These are phyloP conservation scores for Prionailurus viverrinus DNA, from an alignment of 2,113 vertebrate species.

Conservation along the genomic window DNA sequence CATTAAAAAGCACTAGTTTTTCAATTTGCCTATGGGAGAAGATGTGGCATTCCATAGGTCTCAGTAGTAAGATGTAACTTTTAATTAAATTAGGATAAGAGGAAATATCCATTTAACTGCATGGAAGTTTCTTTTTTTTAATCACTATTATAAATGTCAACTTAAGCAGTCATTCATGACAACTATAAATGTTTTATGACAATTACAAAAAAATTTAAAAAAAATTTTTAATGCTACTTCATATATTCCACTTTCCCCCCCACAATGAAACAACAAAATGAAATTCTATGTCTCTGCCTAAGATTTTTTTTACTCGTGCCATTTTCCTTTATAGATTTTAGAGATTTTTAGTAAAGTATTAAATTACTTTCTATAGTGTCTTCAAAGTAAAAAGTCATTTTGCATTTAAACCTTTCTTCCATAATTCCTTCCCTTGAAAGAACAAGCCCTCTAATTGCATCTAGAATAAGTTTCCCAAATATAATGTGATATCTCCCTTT, in stretches of 20 bases:
- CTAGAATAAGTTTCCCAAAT: background rate
- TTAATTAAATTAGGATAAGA: slow-evolving; percentile 73
- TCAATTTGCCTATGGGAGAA: slow-evolving; percentile 72
- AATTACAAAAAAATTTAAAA: background rate
- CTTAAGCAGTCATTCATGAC: slow-evolving; percentile 62
- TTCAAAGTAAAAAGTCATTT: slow-evolving; percentile 27
- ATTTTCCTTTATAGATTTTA: slow-evolving; percentile 17
- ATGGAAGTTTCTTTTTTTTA: background rate
- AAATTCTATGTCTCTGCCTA: background rate
- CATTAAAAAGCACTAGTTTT: background rate
- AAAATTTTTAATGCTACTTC: slow-evolving; percentile 25
- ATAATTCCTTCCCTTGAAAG: background rate
- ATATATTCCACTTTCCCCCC: background rate
- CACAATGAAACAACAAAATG: slow-evolving; percentile 41
- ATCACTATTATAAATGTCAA: slow-evolving; percentile 59
- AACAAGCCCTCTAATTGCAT: background rate
- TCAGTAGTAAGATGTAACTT: slow-evolving; percentile 72
- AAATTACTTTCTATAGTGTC: slow-evolving; percentile 18
- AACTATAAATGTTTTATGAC: slow-evolving; percentile 65
- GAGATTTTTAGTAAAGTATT: slow-evolving; percentile 8
- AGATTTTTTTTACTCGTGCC: background rate
- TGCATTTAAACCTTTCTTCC: background rate
- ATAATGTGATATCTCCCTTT: background rate
- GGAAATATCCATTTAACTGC: background rate
- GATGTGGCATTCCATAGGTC: slow-evolving; percentile 67